Evolutionary conservation across 2,888 invertebrate species (phyloP).

Genomic region (Cryptus armator): DNA sequence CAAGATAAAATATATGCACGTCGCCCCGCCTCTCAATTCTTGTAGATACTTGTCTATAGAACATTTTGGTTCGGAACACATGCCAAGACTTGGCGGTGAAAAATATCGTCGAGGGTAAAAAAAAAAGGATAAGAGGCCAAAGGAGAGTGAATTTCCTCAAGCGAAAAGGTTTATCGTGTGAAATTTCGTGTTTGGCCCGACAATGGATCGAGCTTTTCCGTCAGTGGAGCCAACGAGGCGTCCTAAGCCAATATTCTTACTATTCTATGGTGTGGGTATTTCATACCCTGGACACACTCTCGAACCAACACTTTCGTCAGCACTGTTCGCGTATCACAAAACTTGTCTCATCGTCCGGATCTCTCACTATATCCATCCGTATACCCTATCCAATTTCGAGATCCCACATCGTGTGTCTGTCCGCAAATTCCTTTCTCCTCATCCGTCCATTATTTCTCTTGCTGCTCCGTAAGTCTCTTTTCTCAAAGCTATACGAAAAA

Average conservation of each 20-base stretch:
- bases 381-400: constrained; percentile 64
- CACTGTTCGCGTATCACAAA: constrained; percentile 18
- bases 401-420: constrained; percentile 54
- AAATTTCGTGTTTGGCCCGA: constrained; percentile 66
- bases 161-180: constrained; percentile 66
- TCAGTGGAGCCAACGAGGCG: constrained; percentile 67
- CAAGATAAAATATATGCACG: no score
- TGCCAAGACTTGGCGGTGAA: background rate
- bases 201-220: constrained; percentile 62
- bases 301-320: constrained; percentile 45
- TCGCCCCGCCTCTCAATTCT: background rate
- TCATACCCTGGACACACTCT: constrained; percentile 35
- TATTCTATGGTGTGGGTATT: constrained; percentile 49
- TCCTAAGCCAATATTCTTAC: constrained; percentile 74
- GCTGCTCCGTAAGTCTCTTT: constrained; percentile 37
- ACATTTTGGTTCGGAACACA: background rate
- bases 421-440: constrained; percentile 50
- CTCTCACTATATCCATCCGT: constrained; percentile 28
- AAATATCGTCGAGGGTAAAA: constrained; percentile 38
- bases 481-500: background rate
- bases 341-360: constrained; percentile 38
- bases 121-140: constrained; percentile 53
- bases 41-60: background rate
- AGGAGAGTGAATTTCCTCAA: constrained; percentile 61
- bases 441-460: constrained; percentile 42